A percentile compares a stretch with the other conserved stretches of the same genome.
phyloP scores from a whole-genome alignment of 1,140 invertebrate species.

The Drosophila athabasca region DNA sequence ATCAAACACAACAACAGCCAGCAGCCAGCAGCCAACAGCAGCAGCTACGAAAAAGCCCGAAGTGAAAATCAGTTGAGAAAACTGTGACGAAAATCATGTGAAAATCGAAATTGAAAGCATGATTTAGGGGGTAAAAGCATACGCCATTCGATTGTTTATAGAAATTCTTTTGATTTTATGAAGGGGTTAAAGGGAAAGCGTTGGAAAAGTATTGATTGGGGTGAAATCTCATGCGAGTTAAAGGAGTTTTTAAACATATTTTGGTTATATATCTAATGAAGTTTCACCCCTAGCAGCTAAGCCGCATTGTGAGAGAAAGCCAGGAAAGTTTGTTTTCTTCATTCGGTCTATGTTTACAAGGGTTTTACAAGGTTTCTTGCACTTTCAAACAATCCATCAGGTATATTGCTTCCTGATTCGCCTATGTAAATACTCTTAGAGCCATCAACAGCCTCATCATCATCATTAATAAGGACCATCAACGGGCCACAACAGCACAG shows the following conservation, averaged over 20 bases:
- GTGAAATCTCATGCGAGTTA: no score
- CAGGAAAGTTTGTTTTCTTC: no score
- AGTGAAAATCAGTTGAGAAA: conserved; percentile 38
- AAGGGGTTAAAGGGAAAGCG: no score
- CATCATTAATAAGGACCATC: conserved; percentile 2
- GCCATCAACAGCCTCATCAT: conserved; percentile 7
- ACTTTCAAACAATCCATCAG: no score
- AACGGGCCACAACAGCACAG: background rate
- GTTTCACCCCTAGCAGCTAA: no score
- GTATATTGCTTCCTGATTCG: conserved; percentile 1
- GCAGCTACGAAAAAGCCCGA: background rate
- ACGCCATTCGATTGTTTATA: background rate
- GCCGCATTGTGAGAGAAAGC: no score
- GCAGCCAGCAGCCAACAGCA: conserved; percentile 11
- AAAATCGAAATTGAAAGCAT: conserved; percentile 1
- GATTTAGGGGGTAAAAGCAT: no score
- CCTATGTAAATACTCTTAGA: background rate
- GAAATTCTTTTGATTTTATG: background rate
- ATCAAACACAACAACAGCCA: conserved; percentile 38
- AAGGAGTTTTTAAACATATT: no score
- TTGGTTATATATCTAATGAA: no score
- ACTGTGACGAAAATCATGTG: conserved; percentile 36
- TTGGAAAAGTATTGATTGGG: no score
- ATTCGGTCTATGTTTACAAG: no score
- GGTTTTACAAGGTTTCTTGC: no score